A percentile compares a stretch with the other conserved stretches of the same genome.
These are phyloP conservation scores for Gila orcuttii DNA, from an alignment of 2,113 vertebrate species.

Conservation along the genomic window DNA sequence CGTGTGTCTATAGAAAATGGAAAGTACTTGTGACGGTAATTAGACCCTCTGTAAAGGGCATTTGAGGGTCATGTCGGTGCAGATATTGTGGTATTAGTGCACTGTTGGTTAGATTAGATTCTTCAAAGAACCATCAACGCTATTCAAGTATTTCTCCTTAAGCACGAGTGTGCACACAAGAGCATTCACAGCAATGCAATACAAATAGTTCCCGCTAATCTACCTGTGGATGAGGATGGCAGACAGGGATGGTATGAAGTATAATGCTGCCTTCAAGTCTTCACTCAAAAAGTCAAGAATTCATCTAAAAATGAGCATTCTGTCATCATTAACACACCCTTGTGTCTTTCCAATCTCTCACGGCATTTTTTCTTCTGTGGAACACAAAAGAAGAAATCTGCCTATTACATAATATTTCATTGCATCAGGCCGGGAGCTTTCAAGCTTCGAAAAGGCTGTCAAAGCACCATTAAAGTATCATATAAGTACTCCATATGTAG, in stretches of 20 bases:
- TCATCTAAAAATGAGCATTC: neutral
- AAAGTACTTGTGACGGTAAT: neutral
- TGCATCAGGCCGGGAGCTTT: neutral
- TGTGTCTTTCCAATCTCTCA: neutral
- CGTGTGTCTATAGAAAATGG: neutral
- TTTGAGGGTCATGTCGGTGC: neutral
- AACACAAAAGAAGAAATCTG: neutral
- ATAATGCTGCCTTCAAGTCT: constrained; percentile 4
- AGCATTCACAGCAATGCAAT: neutral
- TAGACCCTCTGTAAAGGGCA: neutral
- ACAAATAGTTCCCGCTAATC: neutral
- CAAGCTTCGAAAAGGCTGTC: neutral
- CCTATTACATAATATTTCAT: neutral
- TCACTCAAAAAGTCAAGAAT: neutral
- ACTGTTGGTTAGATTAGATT: neutral
- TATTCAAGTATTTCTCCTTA: neutral
- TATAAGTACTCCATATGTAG: neutral
- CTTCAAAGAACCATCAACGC: neutral
- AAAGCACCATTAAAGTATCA: neutral
- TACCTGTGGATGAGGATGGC: neutral
- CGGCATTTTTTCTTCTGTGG: neutral
- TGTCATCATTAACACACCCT: neutral
- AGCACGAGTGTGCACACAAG: neutral
- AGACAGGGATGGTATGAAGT: neutral
- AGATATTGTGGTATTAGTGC: neutral